phyloP scores from a whole-genome alignment of 2,113 vertebrate species.

The Vidua chalybeata region DNA sequence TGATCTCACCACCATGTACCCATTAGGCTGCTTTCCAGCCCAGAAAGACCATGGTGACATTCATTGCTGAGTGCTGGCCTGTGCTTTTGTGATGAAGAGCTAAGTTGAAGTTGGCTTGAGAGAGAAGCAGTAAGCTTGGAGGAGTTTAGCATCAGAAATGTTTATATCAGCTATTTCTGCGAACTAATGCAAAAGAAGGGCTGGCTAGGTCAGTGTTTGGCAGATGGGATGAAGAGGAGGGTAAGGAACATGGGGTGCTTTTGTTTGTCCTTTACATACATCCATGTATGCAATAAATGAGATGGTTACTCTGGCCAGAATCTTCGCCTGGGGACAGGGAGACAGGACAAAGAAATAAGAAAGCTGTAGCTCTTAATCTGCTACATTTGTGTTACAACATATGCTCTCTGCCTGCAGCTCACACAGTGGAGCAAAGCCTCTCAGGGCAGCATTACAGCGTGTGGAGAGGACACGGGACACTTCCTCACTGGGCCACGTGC shows the following conservation, averaged over 20 bases:
- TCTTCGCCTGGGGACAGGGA: neutral
- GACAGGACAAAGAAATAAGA: neutral
- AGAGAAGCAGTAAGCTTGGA: neutral
- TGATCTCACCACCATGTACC: neutral
- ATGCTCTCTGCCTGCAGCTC: neutral
- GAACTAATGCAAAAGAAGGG: neutral
- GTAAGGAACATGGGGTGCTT: neutral
- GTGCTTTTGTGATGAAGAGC: neutral
- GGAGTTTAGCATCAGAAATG: slow-evolving; percentile 11
- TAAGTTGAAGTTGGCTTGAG: slow-evolving; percentile 48
- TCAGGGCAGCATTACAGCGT: neutral
- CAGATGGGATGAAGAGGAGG: neutral
- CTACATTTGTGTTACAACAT: neutral
- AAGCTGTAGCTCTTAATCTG: neutral
- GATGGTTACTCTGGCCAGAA: neutral
- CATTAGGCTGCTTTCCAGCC: slow-evolving; percentile 46
- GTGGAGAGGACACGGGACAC: neutral
- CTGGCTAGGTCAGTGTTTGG: neutral
- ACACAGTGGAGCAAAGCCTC: neutral
- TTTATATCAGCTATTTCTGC: slow-evolving; percentile 15
- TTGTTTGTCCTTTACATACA: neutral
- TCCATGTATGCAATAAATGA: neutral
- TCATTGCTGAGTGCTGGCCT: slow-evolving; percentile 1
- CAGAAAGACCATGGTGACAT: slow-evolving; percentile 36
- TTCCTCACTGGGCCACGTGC: rapidly evolving